Evolutionary conservation across 1,140 invertebrate species (phyloP).

Genomic region (Pseudomyrmex concolor): DNA sequence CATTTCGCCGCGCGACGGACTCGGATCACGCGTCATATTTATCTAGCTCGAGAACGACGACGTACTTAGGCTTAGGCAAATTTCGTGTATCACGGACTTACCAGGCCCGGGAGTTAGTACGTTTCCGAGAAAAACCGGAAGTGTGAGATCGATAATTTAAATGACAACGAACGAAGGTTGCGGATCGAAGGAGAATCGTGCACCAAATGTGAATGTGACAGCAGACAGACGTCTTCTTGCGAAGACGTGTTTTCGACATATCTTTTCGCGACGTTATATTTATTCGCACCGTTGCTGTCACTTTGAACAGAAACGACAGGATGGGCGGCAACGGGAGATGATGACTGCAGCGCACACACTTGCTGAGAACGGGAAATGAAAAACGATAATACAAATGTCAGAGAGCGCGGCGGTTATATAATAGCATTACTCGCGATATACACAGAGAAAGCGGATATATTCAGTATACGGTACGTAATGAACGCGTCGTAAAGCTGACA

Average conservation of each 20-base stretch:
- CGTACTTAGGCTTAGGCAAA: conserved; percentile 60
- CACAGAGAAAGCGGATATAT: conserved; percentile 37
- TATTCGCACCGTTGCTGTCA: conserved; percentile 35
- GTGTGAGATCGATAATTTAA: conserved; percentile 60
- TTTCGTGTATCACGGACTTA: conserved; percentile 60
- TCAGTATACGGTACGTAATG: conserved; percentile 9
- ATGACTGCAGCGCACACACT: conserved; percentile 10
- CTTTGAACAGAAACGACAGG: conserved; percentile 7
- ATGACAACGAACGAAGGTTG: conserved; percentile 3
- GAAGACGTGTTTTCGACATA: not conserved
- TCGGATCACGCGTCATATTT: conserved; percentile 63
- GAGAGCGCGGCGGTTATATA: conserved; percentile 28
- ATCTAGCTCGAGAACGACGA: conserved; percentile 59
- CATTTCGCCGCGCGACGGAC: conserved; percentile 54
- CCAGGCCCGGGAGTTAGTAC: not conserved
- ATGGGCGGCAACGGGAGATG: not conserved
- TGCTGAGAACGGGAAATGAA: conserved; percentile 29
- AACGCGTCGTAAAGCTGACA: conserved; percentile 40
- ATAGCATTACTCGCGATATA: conserved; percentile 40
- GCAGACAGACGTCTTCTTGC: too few relatives aligned
- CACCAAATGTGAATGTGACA: conserved; percentile 13
- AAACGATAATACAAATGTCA: conserved; percentile 40
- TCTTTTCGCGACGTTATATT: conserved; percentile 43
- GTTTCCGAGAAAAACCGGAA: not conserved
- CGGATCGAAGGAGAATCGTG: conserved; percentile 30